phyloP scores from a whole-genome alignment of 1,140 invertebrate genomes.

The Zaprionus camerounensis region DNA sequence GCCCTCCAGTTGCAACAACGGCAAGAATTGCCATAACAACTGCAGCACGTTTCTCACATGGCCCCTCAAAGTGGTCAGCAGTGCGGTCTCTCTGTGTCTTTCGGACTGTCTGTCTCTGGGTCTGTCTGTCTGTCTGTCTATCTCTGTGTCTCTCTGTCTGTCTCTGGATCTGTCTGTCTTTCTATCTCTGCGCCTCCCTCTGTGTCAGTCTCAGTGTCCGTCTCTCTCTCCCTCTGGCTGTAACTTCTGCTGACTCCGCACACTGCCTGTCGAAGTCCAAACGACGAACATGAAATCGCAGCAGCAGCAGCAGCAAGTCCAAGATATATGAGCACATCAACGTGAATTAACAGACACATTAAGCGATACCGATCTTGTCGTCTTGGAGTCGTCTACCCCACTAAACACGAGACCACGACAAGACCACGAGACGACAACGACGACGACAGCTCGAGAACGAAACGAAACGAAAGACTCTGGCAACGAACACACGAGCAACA shows the following conservation, averaged over 20 bases:
- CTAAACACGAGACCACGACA: conserved; percentile 59
- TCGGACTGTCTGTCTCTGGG: conserved; percentile 17
- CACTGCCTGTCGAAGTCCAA: conserved; percentile 53
- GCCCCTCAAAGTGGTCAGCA: conserved; percentile 37
- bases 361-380: conserved; percentile 70
- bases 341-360: conserved; percentile 79
- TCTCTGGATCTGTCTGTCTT: neutral
- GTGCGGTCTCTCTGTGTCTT: neutral
- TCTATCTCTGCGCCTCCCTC: conserved; percentile 15
- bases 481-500: conserved; percentile 50
- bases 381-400: conserved; percentile 25
- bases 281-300: conserved; percentile 64
- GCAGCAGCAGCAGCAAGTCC: conserved; percentile 26
- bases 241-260: conserved; percentile 3
- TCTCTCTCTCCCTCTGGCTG: conserved; percentile 14
- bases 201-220: neutral
- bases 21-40: conserved; percentile 42
- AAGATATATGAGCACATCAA: conserved; percentile 79
- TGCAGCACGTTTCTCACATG: conserved; percentile 57
- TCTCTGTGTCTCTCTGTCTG: conserved; percentile 1
- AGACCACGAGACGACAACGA: neutral
- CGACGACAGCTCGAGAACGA: conserved; percentile 15
- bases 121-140: neutral
- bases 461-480: conserved; percentile 71
- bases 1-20: neutral